These are phyloP conservation scores for Microctenopoma steveboyesi DNA, from an alignment of 2,797 vertebrate species.

Conservation along the genomic window DNA sequence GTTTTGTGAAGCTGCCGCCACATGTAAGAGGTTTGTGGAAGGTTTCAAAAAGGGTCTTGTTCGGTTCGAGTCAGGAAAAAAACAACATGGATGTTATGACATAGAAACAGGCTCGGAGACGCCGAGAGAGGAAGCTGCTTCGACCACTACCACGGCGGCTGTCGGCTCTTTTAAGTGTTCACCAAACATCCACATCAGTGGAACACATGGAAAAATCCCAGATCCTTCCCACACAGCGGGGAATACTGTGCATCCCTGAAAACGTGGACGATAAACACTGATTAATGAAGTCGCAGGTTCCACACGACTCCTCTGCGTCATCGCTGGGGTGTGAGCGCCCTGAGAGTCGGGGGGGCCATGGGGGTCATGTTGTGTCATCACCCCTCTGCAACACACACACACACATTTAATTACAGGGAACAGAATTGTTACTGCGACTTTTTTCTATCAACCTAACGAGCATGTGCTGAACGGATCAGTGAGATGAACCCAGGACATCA, in stretches of 20 bases:
- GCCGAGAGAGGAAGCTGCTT: slow-evolving; percentile 38
- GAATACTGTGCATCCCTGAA: background rate
- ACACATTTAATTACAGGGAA: too few relatives aligned
- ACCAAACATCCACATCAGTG: slow-evolving; percentile 40
- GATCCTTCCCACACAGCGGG: slow-evolving; percentile 13
- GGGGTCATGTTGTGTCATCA: too few relatives aligned
- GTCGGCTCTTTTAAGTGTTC: slow-evolving; percentile 4
- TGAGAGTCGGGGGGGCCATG: too few relatives aligned
- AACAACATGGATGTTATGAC: background rate
- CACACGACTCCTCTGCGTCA: too few relatives aligned
- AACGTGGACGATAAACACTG: too few relatives aligned
- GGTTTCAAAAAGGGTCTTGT: background rate
- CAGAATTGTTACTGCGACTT: too few relatives aligned
- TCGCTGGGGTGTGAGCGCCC: too few relatives aligned
- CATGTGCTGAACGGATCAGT: too few relatives aligned
- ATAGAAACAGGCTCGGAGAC: background rate
- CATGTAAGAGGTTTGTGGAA: slow-evolving; percentile 6
- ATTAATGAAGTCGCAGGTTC: too few relatives aligned
- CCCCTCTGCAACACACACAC: too few relatives aligned
- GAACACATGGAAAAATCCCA: slow-evolving; percentile 31
- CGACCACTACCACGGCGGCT: background rate
- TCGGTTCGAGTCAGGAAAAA: background rate
- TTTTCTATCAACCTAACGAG: too few relatives aligned
- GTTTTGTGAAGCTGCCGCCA: background rate
- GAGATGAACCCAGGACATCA: too few relatives aligned